These are phyloP conservation scores for Desmodus rotundus DNA, from an alignment of 2,113 vertebrate species.

Conservation along the genomic window DNA sequence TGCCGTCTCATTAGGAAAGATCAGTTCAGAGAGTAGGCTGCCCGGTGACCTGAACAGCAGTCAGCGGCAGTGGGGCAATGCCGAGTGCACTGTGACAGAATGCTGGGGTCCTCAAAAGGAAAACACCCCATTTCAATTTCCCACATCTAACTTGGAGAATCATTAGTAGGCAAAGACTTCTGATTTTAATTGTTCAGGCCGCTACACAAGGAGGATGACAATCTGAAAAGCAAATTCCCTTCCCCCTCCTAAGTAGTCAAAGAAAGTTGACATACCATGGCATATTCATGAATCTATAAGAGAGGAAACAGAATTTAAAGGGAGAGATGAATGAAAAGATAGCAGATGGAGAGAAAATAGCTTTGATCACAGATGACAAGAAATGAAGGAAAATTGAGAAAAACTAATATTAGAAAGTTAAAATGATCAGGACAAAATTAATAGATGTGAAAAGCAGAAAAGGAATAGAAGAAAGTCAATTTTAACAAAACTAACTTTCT, in stretches of 20 bases:
- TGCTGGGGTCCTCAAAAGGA: background rate
- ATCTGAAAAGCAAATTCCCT: conserved; percentile 46
- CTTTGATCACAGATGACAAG: conserved; percentile 57
- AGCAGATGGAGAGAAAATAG: conserved; percentile 56
- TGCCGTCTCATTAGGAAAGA: conserved; percentile 8
- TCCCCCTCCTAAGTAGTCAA: conserved; percentile 56
- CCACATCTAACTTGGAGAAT: background rate
- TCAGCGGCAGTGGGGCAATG: background rate
- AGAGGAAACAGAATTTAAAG: conserved; percentile 57
- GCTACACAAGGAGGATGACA: conserved; percentile 43
- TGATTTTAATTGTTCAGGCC: conserved; percentile 60
- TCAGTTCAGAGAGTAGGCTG: background rate
- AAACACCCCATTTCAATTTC: conserved; percentile 1
- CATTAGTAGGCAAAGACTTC: conserved; percentile 37
- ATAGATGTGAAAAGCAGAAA: conserved; percentile 2
- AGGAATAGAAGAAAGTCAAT: conserved; percentile 5
- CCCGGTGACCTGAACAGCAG: background rate
- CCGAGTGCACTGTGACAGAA: background rate
- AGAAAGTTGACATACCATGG: conserved; percentile 56
- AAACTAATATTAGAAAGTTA: conserved; percentile 37
- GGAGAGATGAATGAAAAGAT: conserved; percentile 57
- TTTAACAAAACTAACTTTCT: conserved; percentile 21
- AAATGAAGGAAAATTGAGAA: conserved; percentile 37
- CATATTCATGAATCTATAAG: conserved; percentile 60
- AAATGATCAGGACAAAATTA: conserved; percentile 36